Percentiles rank a stretch among this genome's conserved stretches.
These are phyloP conservation scores for Hassar affinis DNA, from an alignment of 2,113 vertebrate genomes.

Conservation along the genomic window DNA sequence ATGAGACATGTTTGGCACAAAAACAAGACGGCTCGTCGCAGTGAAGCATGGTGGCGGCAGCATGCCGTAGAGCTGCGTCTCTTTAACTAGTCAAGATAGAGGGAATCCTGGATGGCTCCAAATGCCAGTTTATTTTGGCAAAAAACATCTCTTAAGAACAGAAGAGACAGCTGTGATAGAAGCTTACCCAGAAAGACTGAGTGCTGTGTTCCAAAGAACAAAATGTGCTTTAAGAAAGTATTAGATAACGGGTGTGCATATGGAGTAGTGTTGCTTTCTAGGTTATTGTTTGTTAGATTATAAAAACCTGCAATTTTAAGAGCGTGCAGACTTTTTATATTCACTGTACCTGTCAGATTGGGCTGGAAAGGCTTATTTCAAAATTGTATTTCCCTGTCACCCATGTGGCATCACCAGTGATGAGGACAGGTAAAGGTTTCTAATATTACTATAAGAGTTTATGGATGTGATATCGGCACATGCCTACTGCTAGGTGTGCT, in stretches of 20 bases:
- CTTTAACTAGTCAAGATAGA: background rate
- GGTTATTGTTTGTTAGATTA: background rate
- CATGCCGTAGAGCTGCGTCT: background rate
- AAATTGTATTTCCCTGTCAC: background rate
- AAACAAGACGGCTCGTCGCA: background rate
- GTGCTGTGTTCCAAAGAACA: too few relatives aligned
- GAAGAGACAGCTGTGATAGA: background rate
- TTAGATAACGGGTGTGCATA: background rate
- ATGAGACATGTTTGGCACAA: background rate
- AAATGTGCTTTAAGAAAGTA: background rate
- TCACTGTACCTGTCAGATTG: background rate
- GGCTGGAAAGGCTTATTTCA: background rate
- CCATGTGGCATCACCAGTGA: background rate
- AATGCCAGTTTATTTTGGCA: background rate
- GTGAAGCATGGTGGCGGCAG: background rate
- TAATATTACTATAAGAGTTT: background rate
- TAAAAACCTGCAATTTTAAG: background rate
- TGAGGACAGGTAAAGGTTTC: background rate
- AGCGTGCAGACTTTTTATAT: background rate
- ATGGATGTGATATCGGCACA: slow-evolving; percentile 10
- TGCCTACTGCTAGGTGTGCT: slow-evolving; percentile 27
- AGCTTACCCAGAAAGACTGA: too few relatives aligned
- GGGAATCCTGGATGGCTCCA: background rate
- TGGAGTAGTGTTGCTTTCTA: background rate
- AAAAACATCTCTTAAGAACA: background rate